Percentiles rank a stretch among this genome's conserved stretches.
These are phyloP conservation scores for Peromyscus melanophrys DNA, from an alignment of 2,797 vertebrate genomes.

Conservation along the genomic window DNA sequence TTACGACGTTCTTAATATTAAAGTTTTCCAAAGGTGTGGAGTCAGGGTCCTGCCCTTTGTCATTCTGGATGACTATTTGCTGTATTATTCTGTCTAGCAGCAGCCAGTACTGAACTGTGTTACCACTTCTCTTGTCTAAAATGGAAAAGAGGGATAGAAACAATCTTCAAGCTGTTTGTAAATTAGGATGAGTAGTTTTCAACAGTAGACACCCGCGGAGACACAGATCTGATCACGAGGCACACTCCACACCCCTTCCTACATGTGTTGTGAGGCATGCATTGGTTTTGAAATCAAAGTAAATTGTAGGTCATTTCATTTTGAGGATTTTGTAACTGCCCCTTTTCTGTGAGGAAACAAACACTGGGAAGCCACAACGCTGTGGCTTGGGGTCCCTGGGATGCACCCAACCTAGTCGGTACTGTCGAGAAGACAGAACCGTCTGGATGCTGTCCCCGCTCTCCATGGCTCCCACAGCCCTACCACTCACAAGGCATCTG, in stretches of 20 bases:
- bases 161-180: background rate
- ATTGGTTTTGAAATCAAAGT: conserved; percentile 66
- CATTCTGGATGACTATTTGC: conserved; percentile 98
- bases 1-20: conserved; percentile 99
- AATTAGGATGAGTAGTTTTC: conserved; percentile 24
- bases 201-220: background rate
- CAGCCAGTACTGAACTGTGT: conserved; percentile 99
- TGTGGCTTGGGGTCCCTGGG: background rate
- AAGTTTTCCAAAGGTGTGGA: conserved; percentile 98
- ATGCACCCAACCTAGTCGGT: background rate
- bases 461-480: background rate
- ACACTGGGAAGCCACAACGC: conserved; percentile 1
- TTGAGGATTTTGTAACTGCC: background rate
- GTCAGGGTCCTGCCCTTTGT: conserved; percentile 98
- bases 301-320: conserved; percentile 38
- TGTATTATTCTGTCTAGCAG: conserved; percentile 98
- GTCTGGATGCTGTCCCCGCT: background rate
- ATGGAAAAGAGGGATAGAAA: conserved; percentile 58
- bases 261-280: background rate
- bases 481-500: conserved; percentile 98
- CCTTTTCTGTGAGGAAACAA: background rate
- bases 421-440: background rate
- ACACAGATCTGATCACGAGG: background rate
- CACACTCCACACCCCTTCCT: background rate
- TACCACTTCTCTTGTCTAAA: conserved; percentile 97